Evolutionary conservation across 2,113 vertebrate genomes (phyloP).

Genomic region (Pithys albifrons): DNA sequence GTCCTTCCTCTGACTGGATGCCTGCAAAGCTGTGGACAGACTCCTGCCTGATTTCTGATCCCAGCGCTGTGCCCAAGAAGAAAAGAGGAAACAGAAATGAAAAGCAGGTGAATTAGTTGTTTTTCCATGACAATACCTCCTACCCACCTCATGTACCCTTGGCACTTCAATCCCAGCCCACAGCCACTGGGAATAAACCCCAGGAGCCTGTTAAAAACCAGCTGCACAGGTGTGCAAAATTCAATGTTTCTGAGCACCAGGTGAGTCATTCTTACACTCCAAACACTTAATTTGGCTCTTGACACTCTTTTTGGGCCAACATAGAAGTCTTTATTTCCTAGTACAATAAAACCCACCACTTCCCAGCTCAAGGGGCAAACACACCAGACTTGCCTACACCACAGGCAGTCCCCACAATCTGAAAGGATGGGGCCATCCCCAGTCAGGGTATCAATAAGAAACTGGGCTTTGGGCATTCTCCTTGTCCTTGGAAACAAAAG

Average conservation of each 20-base stretch:
- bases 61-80: conserved; percentile 82
- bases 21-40: conserved; percentile 86
- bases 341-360: neutral
- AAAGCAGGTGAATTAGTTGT: neutral
- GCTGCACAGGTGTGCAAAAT: fast-evolving
- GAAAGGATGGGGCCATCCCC: neutral
- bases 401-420: neutral
- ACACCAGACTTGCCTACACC: neutral
- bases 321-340: neutral
- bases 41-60: conserved; percentile 90
- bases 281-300: neutral
- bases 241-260: neutral
- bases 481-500: neutral
- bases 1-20: conserved; percentile 94
- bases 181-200: neutral
- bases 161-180: neutral
- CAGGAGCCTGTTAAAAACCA: neutral
- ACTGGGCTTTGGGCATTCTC: neutral
- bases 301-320: neutral
- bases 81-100: neutral
- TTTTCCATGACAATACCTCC: neutral
- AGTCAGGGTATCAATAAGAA: neutral
- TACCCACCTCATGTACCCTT: neutral
- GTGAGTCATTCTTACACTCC: neutral
- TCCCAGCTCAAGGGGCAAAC: neutral